Evolutionary conservation across 2,888 invertebrate species (phyloP), one percentile per base, ranked within the genome.

Genomic region (Coleophora flavipennella): DNA sequence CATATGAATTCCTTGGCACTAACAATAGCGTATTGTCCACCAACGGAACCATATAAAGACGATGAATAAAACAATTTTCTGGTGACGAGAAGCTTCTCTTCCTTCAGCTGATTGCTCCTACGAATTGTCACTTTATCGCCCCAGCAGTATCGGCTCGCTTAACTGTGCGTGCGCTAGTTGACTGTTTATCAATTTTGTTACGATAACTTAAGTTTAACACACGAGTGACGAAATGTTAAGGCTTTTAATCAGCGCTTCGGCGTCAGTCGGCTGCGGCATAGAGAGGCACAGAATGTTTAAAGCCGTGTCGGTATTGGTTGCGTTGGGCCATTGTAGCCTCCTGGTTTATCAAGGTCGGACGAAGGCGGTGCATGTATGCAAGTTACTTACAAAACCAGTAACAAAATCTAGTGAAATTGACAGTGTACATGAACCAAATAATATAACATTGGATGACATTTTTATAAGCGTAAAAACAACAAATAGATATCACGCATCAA

Each of bases 391-490:
- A 49, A 86, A 84, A 57, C 83, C 87, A 44, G 85, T 87, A 71
- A 87, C 86, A 45, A 78, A 76, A 69, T 67, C 71, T 42, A 74
- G 53, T 53, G 57, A 73, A 42, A 57, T 67, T 55, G 73, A 78
- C 38, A 73, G 67, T 71, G 67, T 63, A 55, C 70, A 69, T 41
- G 6, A 20, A 20, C 76, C 55, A 49, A 86, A 80, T 50, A 88
- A 90, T 49, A 91, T 92, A 51, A 89, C 88, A 55, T 81, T 95
- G 57, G 89, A 93, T 78, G 96, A 97, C 81, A 88, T 97, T 62
- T 97, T 96, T 80, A 94, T 97, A 73, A 95, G 95, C 85, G 96
- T 98, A 40, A 98, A 98, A 86, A 97, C 97, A 47, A 94, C 97
- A 41, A 90, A 91, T 70, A 90, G 91, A 78, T 96, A 94, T 81